Evolutionary conservation across 2,113 vertebrate species (phyloP).

Genomic region (Gavialis gangeticus): DNA sequence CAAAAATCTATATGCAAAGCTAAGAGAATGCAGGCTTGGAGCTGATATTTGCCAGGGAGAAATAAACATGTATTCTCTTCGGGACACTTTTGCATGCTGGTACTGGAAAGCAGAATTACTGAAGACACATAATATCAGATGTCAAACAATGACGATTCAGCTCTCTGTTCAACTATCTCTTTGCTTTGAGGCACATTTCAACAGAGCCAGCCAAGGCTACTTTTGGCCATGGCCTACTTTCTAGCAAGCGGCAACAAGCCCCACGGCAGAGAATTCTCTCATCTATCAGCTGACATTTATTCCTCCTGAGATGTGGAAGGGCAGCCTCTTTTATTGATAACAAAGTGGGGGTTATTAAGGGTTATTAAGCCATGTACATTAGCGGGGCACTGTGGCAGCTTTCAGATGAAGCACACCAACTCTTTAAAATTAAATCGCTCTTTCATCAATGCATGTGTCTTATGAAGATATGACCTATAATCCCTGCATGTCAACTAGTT

Average conservation of each 20-base stretch:
- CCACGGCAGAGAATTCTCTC: accelerated
- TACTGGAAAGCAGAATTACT: slow-evolving; percentile 54
- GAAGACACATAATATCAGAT: slow-evolving; percentile 33
- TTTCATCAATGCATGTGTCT: neutral
- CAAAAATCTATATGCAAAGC: slow-evolving; percentile 9
- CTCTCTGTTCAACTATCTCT: slow-evolving; percentile 38
- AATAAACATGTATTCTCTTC: slow-evolving; percentile 31
- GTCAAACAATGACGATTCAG: slow-evolving; percentile 31
- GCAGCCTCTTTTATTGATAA: neutral
- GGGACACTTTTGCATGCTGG: slow-evolving; percentile 46
- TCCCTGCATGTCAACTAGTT: neutral
- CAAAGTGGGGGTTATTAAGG: neutral
- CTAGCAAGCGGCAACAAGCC: neutral
- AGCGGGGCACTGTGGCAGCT: slow-evolving; percentile 66
- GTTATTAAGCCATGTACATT: neutral
- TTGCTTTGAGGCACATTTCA: neutral
- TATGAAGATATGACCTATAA: slow-evolving; percentile 23
- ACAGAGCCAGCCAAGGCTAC: slow-evolving; percentile 52
- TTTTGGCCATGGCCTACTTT: slow-evolving; percentile 70
- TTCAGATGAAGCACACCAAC: neutral
- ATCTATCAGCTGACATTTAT: neutral
- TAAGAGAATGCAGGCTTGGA: neutral
- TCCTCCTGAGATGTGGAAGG: neutral
- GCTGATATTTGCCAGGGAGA: slow-evolving; percentile 2
- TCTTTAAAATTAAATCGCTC: neutral